Conservation (phyloP, 2,797 vertebrate species). For the Podarcis lilfordi region DNA sequence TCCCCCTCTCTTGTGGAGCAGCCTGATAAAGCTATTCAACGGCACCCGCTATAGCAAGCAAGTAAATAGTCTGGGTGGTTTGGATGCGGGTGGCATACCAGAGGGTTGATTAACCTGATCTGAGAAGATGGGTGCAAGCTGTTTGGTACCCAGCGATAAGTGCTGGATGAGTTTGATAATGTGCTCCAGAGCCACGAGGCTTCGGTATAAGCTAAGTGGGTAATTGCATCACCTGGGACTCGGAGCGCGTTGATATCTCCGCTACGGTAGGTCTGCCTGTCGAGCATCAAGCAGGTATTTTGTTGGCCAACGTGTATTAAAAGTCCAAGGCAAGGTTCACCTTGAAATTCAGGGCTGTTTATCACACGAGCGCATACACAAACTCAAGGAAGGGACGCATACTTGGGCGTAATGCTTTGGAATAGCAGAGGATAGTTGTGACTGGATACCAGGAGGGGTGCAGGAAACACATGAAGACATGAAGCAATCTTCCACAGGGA, state of each 20-base stretch:
- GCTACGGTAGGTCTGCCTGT: conserved; percentile 39
- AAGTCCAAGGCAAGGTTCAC: conserved; percentile 44
- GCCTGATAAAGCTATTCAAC: conserved; percentile 42
- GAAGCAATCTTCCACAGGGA: neutral
- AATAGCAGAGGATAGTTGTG: neutral
- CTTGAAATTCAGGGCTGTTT: conserved; percentile 39
- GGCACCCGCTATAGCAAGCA: conserved; percentile 28
- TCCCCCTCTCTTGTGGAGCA: conserved; percentile 27
- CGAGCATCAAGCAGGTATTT: conserved; percentile 22
- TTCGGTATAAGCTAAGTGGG: conserved; percentile 33
- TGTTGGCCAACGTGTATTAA: conserved; percentile 43
- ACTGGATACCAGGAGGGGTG: neutral
- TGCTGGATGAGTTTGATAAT: conserved; percentile 13
- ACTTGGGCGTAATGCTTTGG: conserved; percentile 37
- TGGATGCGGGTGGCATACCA: conserved; percentile 18
- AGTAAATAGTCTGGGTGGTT: conserved; percentile 49
- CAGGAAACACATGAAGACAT: accelerated
- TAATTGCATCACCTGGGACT: conserved; percentile 51
- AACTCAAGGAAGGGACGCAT: conserved; percentile 35
- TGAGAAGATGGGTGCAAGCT: conserved; percentile 41
- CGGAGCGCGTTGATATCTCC: conserved; percentile 39
- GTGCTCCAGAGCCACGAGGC: conserved; percentile 38
- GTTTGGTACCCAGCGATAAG: conserved; percentile 10
- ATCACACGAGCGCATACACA: neutral
- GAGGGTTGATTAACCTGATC: conserved; percentile 35